Percentiles rank a stretch among this genome's conserved stretches.
phyloP scores from a whole-genome alignment of 2,888 invertebrate genomes.

The Piscicola geometra region DNA sequence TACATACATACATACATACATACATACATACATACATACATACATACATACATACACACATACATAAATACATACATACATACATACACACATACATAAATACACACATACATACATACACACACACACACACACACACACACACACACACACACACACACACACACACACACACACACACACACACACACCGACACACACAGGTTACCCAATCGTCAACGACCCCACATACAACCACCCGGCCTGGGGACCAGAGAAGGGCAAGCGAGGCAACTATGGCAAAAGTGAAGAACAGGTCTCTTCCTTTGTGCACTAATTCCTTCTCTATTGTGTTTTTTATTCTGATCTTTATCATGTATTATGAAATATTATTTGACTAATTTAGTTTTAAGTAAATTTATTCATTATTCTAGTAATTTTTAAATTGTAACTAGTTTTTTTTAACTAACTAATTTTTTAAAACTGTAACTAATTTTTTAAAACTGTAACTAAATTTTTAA shows the following conservation, averaged over 20 bases:
- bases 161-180: too few relatives aligned
- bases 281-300: constrained; percentile 77
- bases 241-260: constrained; percentile 88
- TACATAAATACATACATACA: too few relatives aligned
- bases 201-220: constrained; percentile 92
- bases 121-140: too few relatives aligned
- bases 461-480: background rate
- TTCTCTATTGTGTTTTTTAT: background rate
- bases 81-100: too few relatives aligned
- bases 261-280: constrained; percentile 77
- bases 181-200: background rate
- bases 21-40: constrained; percentile 49
- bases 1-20: too few relatives aligned
- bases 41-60: too few relatives aligned
- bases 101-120: too few relatives aligned
- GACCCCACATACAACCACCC: constrained; percentile 94
- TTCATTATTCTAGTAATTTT: background rate
- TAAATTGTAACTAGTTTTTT: constrained; percentile 1
- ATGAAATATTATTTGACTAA: background rate
- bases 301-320: background rate
- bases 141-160: too few relatives aligned
- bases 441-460: background rate
- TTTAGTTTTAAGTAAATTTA: background rate
- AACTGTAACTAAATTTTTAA: background rate
- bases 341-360: background rate